Evolutionary conservation across 2,113 vertebrate genomes (phyloP), one percentile per base, ranked within the genome.

Genomic region (Heliornis fulica): DNA sequence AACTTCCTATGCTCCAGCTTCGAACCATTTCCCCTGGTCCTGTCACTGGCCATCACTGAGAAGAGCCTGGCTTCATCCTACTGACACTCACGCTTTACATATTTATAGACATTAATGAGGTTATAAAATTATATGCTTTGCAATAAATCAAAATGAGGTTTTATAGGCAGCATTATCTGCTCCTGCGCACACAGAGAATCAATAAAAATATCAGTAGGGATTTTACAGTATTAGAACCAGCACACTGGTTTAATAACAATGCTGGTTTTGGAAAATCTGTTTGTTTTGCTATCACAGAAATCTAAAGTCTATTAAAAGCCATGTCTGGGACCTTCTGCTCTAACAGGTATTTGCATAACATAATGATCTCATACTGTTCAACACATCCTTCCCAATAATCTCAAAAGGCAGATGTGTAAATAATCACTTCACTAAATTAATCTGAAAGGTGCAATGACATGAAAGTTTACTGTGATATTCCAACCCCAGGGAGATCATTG

Each of bases 81-180:
- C n/a, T n/a, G n/a, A n/a, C n/a, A n/a, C n/a, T n/a, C n/a, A n/a
- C n/a, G n/a, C n/a, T n/a, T n/a, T n/a, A n/a, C n/a, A n/a, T n/a
- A n/a, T n/a, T n/a, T n/a, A n/a, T n/a, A n/a, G n/a, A n/a, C n/a
- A n/a, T n/a, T n/a, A n/a, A n/a, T n/a, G n/a, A n/a, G n/a, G n/a
- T n/a, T n/a, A n/a, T 13, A 29, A 84, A 59, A 23, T 29, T 2
- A 83, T 9, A 63, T 0, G 0, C 16, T 50, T 40, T 61, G 11
- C 10, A 41, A 43, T 29, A 79, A 56, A 34, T 9, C 21, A 63
- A 69, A n/a, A 32, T 13, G 15, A 81, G 15, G 56, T 20, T 53
- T 64, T 40, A 51, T 3, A 70, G 56, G 40, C 25, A 65, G 40
- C 1, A 0, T n/a, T 14, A 53, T 17, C 38, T 57, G 31, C 53